These are phyloP conservation scores for Mythimna vitellina DNA, from an alignment of 2,888 invertebrate species.

Conservation along the genomic window DNA sequence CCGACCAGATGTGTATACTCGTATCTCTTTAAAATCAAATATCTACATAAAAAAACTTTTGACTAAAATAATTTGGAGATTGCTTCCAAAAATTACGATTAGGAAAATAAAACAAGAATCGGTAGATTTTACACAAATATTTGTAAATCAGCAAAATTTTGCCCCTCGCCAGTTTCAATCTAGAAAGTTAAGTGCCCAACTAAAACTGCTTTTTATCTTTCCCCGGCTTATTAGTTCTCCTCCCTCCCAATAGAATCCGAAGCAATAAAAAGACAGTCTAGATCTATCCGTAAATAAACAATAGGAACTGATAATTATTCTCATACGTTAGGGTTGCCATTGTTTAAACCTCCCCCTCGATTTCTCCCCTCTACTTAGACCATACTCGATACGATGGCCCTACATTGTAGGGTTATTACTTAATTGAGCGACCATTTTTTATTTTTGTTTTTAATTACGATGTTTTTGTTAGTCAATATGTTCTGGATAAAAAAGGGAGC, in stretches of 20 bases:
- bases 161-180: slow-evolving; percentile 2
- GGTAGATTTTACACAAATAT: neutral
- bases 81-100: neutral
- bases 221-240: slow-evolving; percentile 45
- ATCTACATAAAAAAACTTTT: neutral
- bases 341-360: slow-evolving; percentile 80
- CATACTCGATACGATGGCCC: slow-evolving; percentile 81
- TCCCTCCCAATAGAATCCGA: slow-evolving; percentile 43
- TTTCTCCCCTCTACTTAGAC: slow-evolving; percentile 75
- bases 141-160: neutral
- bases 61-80: neutral
- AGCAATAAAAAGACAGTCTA: slow-evolving; percentile 82
- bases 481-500: slow-evolving; percentile 13
- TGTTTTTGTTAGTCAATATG: slow-evolving; percentile 51
- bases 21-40: too few species aligned
- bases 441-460: slow-evolving; percentile 64
- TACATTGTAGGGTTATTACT: slow-evolving; percentile 83
- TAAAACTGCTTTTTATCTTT: slow-evolving; percentile 32
- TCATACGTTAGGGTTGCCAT: slow-evolving; percentile 77
- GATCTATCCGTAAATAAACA: slow-evolving; percentile 78
- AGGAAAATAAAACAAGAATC: neutral
- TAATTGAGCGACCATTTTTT: slow-evolving; percentile 76
- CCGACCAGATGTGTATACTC: too few species aligned
- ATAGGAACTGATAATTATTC: slow-evolving; percentile 84
- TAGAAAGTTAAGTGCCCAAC: slow-evolving; percentile 39